These are phyloP conservation scores for Eristalinus sepulchralis DNA, from an alignment of 2,888 invertebrate genomes.

Conservation along the genomic window DNA sequence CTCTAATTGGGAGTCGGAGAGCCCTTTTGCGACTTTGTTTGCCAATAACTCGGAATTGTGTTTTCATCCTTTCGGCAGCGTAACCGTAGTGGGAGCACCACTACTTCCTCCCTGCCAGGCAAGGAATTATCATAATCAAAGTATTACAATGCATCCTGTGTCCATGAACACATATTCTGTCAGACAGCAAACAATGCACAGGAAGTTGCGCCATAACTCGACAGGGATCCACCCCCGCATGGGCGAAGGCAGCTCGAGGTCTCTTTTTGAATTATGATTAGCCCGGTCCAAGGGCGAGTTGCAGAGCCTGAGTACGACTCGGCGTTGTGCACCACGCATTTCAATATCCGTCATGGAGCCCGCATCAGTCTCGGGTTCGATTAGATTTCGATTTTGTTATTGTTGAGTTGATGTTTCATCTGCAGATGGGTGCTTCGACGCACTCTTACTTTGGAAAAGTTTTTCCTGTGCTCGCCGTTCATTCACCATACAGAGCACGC, in stretches of 20 bases:
- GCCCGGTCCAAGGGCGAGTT: slow-evolving; percentile 9
- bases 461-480: slow-evolving; percentile 4
- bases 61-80: neutral
- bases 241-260: slow-evolving; percentile 25
- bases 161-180: slow-evolving; percentile 43
- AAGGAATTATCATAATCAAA: slow-evolving; percentile 65
- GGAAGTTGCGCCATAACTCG: slow-evolving; percentile 31
- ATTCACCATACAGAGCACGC: slow-evolving; percentile 4
- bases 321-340: neutral
- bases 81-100: neutral
- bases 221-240: neutral
- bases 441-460: neutral
- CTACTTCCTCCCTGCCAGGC: neutral
- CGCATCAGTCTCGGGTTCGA: slow-evolving; percentile 34
- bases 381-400: slow-evolving; percentile 66
- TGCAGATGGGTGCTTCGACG: slow-evolving; percentile 15
- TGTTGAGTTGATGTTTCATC: slow-evolving; percentile 61
- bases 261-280: slow-evolving; percentile 61
- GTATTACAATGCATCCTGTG: slow-evolving; percentile 62
- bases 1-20: slow-evolving; percentile 44
- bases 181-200: slow-evolving; percentile 58
- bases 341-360: slow-evolving; percentile 15
- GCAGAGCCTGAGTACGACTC: neutral
- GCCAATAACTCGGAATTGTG: slow-evolving; percentile 44
- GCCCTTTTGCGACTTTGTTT: slow-evolving; percentile 33